These are phyloP conservation scores for Oncorhynchus masou DNA, from an alignment of 2,113 vertebrate species.

Conservation along the genomic window DNA sequence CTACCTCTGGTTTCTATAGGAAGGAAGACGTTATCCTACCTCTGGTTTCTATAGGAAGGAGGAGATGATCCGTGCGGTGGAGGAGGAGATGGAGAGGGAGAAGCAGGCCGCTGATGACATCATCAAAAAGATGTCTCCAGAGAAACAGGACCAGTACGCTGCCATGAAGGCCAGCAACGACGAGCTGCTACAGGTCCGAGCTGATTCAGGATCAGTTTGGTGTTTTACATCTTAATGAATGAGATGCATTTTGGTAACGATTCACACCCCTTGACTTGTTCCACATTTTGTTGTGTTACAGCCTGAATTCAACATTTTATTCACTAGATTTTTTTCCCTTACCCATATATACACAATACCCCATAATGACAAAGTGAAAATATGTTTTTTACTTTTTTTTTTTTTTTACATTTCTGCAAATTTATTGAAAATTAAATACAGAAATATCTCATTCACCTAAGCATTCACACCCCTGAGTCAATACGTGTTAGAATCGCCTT, in stretches of 20 bases:
- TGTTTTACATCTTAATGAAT: neutral
- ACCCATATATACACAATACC: too few species aligned
- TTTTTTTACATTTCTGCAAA: too few species aligned
- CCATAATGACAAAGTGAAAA: too few species aligned
- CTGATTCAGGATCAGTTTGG: neutral
- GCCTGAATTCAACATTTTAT: too few species aligned
- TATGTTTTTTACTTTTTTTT: too few species aligned
- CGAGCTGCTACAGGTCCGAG: conserved; percentile 83
- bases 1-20: conserved; percentile 64
- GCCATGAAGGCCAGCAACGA: conserved; percentile 86
- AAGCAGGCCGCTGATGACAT: conserved; percentile 84
- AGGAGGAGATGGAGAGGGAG: conserved; percentile 83
- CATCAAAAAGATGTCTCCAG: conserved; percentile 84
- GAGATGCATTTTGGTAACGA: neutral
- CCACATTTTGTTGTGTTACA: too few species aligned
- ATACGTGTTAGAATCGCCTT: too few species aligned
- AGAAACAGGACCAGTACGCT: conserved; percentile 84
- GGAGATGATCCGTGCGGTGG: conserved; percentile 80
- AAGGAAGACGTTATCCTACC: conserved; percentile 80
- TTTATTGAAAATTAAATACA: too few species aligned
- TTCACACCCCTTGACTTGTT: too few species aligned
- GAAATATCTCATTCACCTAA: too few species aligned
- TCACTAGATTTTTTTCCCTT: too few species aligned
- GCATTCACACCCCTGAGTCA: too few species aligned
- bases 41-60: conserved; percentile 79